A percentile compares a stretch with the other conserved stretches of the same genome.
These are phyloP conservation scores for Pachyuromys duprasi DNA, from an alignment of 2,797 vertebrate species.

Conservation along the genomic window DNA sequence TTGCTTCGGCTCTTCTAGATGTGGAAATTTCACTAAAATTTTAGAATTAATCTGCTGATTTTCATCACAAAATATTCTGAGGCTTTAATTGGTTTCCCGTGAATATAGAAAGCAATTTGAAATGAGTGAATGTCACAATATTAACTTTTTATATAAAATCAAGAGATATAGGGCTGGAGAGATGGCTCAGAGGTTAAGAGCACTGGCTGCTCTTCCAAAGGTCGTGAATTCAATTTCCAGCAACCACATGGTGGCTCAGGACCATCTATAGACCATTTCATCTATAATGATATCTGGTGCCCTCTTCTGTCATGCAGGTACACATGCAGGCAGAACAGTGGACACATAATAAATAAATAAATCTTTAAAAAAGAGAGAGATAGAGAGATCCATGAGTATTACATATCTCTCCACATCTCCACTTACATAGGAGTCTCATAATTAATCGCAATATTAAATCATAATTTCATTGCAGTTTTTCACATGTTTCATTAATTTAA, in stretches of 20 bases:
- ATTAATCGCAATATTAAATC: not conserved
- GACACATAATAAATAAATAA: no score
- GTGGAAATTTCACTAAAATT: not conserved
- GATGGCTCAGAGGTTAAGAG: no score
- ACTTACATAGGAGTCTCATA: not conserved
- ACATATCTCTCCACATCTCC: not conserved
- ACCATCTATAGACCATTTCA: no score
- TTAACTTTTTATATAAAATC: not conserved
- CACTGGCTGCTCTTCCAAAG: no score
- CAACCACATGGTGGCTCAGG: no score
- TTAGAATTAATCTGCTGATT: not conserved
- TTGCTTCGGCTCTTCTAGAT: not conserved
- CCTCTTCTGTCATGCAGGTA: no score
- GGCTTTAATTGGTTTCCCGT: not conserved
- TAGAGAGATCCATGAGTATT: not conserved
- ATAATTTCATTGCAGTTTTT: not conserved
- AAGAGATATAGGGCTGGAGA: not conserved
- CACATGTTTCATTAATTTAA: not conserved
- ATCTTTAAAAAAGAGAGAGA: no score
- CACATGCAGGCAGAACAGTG: no score
- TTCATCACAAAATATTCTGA: not conserved
- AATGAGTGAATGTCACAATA: not conserved
- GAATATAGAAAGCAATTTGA: not conserved
- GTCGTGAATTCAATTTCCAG: no score
- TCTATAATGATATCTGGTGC: no score